Evolutionary conservation across 1,140 invertebrate genomes (phyloP).

Genomic region (Dysdera silvatica): DNA sequence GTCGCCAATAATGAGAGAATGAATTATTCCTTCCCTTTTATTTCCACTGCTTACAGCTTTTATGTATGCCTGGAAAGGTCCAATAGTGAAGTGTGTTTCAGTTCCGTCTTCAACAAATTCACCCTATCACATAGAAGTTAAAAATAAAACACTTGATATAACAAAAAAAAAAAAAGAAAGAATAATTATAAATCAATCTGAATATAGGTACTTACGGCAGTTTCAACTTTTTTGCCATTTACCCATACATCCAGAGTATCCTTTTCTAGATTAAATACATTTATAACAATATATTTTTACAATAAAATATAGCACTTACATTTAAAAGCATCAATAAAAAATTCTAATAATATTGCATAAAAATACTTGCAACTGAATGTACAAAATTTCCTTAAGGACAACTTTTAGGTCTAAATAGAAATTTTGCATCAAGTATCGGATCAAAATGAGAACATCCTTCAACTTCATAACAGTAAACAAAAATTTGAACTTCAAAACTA

Average conservation of each 20-base stretch:
- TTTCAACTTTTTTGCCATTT: slow-evolving; percentile 61
- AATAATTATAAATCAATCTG: background rate
- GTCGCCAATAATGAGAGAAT: slow-evolving; percentile 47
- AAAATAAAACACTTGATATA: background rate
- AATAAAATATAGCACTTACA: too few relatives aligned
- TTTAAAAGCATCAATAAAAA: too few relatives aligned
- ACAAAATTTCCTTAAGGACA: too few relatives aligned
- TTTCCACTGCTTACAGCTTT: slow-evolving; percentile 52
- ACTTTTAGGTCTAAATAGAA: too few relatives aligned
- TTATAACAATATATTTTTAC: background rate
- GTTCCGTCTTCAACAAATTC: slow-evolving; percentile 72
- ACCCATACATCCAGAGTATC: slow-evolving; percentile 68
- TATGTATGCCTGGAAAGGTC: slow-evolving; percentile 50
- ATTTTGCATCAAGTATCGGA: too few relatives aligned
- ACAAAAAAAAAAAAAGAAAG: background rate
- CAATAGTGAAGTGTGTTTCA: slow-evolving; percentile 65
- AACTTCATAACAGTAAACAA: too few relatives aligned
- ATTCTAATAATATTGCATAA: too few relatives aligned
- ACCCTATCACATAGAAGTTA: slow-evolving; percentile 48
- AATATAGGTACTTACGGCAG: slow-evolving; percentile 44
- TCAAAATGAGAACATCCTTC: too few relatives aligned
- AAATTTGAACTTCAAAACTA: too few relatives aligned
- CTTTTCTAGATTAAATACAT: slow-evolving; percentile 54
- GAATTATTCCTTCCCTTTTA: slow-evolving; percentile 48
- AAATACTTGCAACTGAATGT: too few relatives aligned